Percentiles rank a stretch among this genome's conserved stretches.
Evolutionary conservation across 1,140 invertebrate genomes (phyloP).

Genomic region (Pachypsylla venusta): DNA sequence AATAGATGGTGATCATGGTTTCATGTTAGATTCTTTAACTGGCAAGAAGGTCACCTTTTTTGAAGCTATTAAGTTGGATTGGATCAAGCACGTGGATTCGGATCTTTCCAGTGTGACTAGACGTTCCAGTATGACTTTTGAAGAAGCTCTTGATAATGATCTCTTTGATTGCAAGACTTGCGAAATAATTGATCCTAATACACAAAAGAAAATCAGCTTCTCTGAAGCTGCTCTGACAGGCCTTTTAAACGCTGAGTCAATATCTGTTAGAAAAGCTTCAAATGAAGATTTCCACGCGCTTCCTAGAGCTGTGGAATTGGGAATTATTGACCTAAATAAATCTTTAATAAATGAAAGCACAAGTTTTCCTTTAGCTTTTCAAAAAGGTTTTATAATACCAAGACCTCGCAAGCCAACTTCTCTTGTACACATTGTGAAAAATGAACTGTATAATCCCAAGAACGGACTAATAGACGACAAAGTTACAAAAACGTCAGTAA

Average conservation of each 20-base stretch:
- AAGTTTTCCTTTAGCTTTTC: slow-evolving; percentile 51
- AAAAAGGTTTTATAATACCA: slow-evolving; percentile 48
- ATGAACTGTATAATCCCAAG: slow-evolving; percentile 5
- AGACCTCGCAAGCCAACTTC: slow-evolving; percentile 52
- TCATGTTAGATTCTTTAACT: slow-evolving; percentile 67
- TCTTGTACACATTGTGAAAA: slow-evolving; percentile 27
- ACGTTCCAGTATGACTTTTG: slow-evolving; percentile 37
- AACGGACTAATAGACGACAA: slow-evolving; percentile 52
- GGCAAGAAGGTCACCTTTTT: slow-evolving; percentile 67
- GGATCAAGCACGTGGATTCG: slow-evolving; percentile 39
- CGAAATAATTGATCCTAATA: slow-evolving; percentile 44
- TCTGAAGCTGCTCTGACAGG: slow-evolving; percentile 53
- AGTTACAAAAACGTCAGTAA: slow-evolving; percentile 48
- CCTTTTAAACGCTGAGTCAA: slow-evolving; percentile 55
- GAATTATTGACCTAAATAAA: slow-evolving; percentile 58
- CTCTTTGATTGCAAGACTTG: slow-evolving; percentile 43
- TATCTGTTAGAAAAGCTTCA: slow-evolving; percentile 49
- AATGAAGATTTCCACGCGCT: slow-evolving; percentile 54
- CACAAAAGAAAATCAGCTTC: slow-evolving; percentile 44
- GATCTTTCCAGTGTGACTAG: slow-evolving; percentile 19
- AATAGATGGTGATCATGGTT: slow-evolving; percentile 56
- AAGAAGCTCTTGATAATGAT: slow-evolving; percentile 47
- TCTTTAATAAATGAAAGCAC: slow-evolving; percentile 48
- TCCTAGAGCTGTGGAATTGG: slow-evolving; percentile 55
- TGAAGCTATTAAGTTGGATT: slow-evolving; percentile 57